A percentile compares a stretch with the other conserved stretches of the same genome.
Conservation (phyloP, 2,888 invertebrate species). For the Dynastes tityus region DNA sequence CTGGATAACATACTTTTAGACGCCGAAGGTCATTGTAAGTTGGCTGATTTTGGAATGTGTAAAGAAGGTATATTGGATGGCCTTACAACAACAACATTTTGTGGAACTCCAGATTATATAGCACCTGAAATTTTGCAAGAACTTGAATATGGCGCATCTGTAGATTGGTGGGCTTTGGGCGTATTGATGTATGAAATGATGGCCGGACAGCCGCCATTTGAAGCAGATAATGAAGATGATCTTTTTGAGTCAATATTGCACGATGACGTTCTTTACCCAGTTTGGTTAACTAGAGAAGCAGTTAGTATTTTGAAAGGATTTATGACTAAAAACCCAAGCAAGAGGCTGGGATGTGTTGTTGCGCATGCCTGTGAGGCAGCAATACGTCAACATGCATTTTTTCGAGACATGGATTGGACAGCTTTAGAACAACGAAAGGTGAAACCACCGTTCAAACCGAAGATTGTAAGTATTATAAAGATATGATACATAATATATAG, state of each 20-base stretch:
- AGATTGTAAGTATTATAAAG: slow-evolving; percentile 84
- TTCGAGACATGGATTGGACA: slow-evolving; percentile 97
- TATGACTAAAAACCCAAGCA: slow-evolving; percentile 97
- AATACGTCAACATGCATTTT: slow-evolving; percentile 92
- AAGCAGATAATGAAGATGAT: slow-evolving; percentile 99
- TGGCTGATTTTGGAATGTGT: slow-evolving; percentile 99
- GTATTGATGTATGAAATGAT: slow-evolving; percentile 99
- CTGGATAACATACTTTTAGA: slow-evolving; percentile 98
- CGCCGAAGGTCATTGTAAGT: slow-evolving; percentile 94
- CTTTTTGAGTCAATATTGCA: slow-evolving; percentile 98
- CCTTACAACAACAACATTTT: slow-evolving; percentile 95
- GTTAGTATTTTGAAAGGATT: slow-evolving; percentile 94
- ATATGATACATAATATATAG: slow-evolving; percentile 13
- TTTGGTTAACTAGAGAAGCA: slow-evolving; percentile 94
- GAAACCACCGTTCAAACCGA: slow-evolving; percentile 98
- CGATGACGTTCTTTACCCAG: slow-evolving; percentile 98
- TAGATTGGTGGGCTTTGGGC: slow-evolving; percentile 98
- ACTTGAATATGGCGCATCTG: slow-evolving; percentile 86
- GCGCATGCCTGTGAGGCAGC: slow-evolving; percentile 85
- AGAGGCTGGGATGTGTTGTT: slow-evolving; percentile 91
- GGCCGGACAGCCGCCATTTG: slow-evolving; percentile 99
- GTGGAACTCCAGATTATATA: slow-evolving; percentile 99
- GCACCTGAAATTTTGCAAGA: slow-evolving; percentile 85
- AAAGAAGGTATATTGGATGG: slow-evolving; percentile 95
- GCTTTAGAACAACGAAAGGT: slow-evolving; percentile 91